phyloP scores from a whole-genome alignment of 30 jellyfish, hydroid and myxozoan genomes.

The Clytia hemisphaerica region DNA sequence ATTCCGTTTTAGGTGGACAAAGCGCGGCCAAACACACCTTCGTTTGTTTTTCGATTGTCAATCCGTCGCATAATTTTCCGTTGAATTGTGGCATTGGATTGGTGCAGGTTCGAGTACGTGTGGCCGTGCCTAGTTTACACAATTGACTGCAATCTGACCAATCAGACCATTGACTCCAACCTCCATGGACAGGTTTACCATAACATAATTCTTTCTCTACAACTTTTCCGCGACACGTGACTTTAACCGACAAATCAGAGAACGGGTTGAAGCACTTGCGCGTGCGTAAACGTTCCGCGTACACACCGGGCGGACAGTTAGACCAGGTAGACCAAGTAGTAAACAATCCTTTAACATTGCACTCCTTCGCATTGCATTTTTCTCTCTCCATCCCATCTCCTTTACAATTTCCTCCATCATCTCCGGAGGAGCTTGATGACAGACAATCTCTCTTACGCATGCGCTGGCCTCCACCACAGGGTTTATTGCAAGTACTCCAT shows the following conservation, averaged over 20 bases:
- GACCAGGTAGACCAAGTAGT: constrained; percentile 89
- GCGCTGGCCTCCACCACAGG: constrained; percentile 82
- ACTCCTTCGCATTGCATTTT: constrained; percentile 61
- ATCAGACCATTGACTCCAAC: constrained; percentile 84
- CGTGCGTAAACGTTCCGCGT: constrained; percentile 54
- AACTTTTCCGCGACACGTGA: constrained; percentile 50
- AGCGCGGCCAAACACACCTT: constrained; percentile 46
- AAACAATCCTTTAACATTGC: constrained; percentile 50
- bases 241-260: constrained; percentile 50
- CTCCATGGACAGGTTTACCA: constrained; percentile 39
- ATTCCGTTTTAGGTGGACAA: constrained; percentile 49
- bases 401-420: constrained; percentile 28
- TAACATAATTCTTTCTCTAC: constrained; percentile 51
- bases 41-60: constrained; percentile 54
- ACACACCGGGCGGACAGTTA: constrained; percentile 51
- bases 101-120: constrained; percentile 79
- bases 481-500: constrained; percentile 86
- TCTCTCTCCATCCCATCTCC: constrained; percentile 67
- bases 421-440: constrained; percentile 32
- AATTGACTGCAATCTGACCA: constrained; percentile 87
- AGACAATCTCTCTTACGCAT: constrained; percentile 71
- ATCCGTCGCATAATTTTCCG: constrained; percentile 69
- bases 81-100: constrained; percentile 69
- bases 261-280: constrained; percentile 68
- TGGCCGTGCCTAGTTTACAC: constrained; percentile 80